Conservation (phyloP, 2,113 vertebrate species). For the Mesembrinibis cayennensis region DNA sequence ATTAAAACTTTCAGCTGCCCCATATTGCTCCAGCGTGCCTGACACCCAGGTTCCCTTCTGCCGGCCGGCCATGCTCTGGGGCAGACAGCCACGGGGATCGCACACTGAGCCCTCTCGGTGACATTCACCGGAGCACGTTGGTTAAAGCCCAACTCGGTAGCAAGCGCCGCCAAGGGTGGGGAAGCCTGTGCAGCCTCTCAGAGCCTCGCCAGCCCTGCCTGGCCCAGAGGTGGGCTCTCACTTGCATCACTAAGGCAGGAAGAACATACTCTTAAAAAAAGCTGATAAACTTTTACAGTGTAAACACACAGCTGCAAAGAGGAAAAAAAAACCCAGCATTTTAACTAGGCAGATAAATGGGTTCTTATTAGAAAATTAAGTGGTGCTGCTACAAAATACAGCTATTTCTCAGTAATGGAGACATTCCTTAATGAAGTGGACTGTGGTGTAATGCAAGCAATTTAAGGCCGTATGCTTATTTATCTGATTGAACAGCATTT, state of each 20-base stretch:
- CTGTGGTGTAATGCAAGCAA: not conserved
- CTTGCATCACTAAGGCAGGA: not conserved
- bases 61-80: accelerated
- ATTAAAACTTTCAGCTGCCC: not conserved
- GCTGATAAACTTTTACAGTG: not conserved
- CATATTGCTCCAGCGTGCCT: not conserved
- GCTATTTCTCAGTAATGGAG: not conserved
- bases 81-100: not conserved
- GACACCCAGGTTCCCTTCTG: not conserved
- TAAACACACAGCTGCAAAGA: not conserved
- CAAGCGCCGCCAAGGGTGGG: not conserved
- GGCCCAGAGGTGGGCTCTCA: not conserved
- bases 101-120: accelerated
- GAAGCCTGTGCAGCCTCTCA: not conserved
- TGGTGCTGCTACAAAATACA: not conserved
- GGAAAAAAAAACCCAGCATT: not conserved
- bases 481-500: not conserved
- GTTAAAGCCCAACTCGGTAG: not conserved
- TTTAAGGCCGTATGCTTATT: not conserved
- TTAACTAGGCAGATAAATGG: not conserved
- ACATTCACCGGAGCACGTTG: accelerated
- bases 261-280: not conserved
- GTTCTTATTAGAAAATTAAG: not conserved
- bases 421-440: not conserved
- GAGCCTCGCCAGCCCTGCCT: not conserved